Conservation (phyloP, 1,140 invertebrate species). For the Pissodes strobi region DNA sequence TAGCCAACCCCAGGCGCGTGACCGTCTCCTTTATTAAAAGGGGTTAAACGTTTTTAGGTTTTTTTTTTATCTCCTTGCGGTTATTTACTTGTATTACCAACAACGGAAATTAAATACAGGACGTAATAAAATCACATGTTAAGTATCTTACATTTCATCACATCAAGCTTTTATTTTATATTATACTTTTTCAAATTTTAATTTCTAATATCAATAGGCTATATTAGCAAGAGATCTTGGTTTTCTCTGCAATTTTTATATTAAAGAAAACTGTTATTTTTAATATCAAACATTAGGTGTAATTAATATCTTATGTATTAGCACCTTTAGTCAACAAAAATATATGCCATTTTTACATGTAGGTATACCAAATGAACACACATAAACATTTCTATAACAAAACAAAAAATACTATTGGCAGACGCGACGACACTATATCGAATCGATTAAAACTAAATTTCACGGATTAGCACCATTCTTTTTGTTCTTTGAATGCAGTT, state of each 20-base stretch:
- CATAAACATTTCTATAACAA: too few relatives aligned
- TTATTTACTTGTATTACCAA: too few relatives aligned
- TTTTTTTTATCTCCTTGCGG: too few relatives aligned
- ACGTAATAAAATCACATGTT: too few relatives aligned
- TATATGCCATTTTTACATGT: not conserved
- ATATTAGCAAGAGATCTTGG: not conserved
- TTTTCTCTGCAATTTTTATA: not conserved
- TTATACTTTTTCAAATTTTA: too few relatives aligned
- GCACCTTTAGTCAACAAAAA: not conserved
- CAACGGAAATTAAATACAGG: too few relatives aligned
- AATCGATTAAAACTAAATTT: constrained; percentile 25
- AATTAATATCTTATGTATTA: not conserved
- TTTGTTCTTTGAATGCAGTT: constrained; percentile 15
- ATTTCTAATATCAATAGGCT: not conserved
- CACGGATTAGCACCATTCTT: constrained; percentile 14
- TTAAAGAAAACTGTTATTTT: too few relatives aligned
- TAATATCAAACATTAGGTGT: too few relatives aligned
- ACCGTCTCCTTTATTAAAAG: constrained; percentile 23
- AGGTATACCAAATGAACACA: too few relatives aligned
- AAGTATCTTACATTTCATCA: too few relatives aligned
- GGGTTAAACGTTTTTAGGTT: constrained; percentile 17
- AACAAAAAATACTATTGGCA: not conserved
- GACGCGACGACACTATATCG: constrained; percentile 2
- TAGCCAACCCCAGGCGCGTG: constrained; percentile 11
- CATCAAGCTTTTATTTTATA: too few relatives aligned